Evolutionary conservation across 2,888 invertebrate species (phyloP).

Genomic region (Therioaphis trifolii): DNA sequence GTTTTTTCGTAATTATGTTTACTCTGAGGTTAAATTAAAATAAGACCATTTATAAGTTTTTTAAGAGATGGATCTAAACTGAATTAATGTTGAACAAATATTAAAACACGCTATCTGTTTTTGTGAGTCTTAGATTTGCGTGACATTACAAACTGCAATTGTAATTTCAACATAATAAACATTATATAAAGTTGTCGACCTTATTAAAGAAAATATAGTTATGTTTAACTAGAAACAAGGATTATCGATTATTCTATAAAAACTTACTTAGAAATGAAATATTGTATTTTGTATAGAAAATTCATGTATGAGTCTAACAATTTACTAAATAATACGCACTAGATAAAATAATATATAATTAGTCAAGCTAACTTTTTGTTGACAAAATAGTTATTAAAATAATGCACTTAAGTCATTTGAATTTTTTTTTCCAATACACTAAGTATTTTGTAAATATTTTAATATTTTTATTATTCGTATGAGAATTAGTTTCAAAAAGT

Average conservation of each 20-base stretch:
- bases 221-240: slow-evolving; percentile 24
- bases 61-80: background rate
- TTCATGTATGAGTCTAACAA: background rate
- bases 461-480: too few species aligned
- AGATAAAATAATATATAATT: too few species aligned
- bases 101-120: slow-evolving; percentile 43
- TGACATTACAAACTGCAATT: slow-evolving; percentile 20
- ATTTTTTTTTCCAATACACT: too few species aligned
- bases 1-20: too few species aligned
- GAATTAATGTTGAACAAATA: slow-evolving; percentile 13
- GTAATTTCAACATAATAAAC: slow-evolving; percentile 2
- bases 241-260: slow-evolving; percentile 10
- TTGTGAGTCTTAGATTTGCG: slow-evolving; percentile 28
- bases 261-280: background rate
- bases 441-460: too few species aligned
- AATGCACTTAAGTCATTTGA: too few species aligned
- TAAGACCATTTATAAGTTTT: background rate
- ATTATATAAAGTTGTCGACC: slow-evolving; percentile 10
- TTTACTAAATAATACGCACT: background rate
- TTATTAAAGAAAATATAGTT: background rate
- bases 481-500: too few species aligned
- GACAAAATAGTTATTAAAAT: too few species aligned
- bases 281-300: background rate
- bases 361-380: too few species aligned
- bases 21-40: too few species aligned